Percentiles rank a stretch among this genome's conserved stretches.
Conservation (phyloP, 2,113 vertebrate genomes). For the Rhipidura dahli region DNA sequence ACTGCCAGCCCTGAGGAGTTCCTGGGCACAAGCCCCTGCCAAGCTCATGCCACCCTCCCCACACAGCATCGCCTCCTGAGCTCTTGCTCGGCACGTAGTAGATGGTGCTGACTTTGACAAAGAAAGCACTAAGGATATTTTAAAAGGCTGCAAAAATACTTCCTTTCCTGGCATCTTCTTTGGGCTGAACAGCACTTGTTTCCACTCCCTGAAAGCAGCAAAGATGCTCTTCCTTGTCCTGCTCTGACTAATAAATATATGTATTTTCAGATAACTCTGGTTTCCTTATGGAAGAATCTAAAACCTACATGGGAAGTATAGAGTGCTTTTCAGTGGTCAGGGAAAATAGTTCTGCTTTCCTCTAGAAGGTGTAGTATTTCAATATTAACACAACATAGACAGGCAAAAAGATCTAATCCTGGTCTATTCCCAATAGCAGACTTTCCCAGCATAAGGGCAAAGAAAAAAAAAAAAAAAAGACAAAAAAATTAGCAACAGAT, state of each 20-base stretch:
- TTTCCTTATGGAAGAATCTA: neutral
- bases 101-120: neutral
- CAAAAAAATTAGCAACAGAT: neutral
- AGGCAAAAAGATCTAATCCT: neutral
- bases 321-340: neutral
- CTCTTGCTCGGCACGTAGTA: neutral
- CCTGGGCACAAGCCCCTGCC: neutral
- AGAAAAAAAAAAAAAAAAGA: neutral
- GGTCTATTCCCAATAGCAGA: neutral
- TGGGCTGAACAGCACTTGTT: neutral
- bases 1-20: neutral
- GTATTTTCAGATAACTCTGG: neutral
- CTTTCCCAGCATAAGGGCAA: neutral
- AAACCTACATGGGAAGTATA: neutral
- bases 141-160: neutral
- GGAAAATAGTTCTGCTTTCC: neutral
- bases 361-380: neutral
- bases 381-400: neutral
- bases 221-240: neutral
- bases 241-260: neutral
- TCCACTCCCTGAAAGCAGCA: neutral
- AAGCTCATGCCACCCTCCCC: neutral
- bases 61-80: neutral
- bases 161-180: neutral
- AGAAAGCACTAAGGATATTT: neutral